A percentile compares a stretch with the other conserved stretches of the same genome.
Evolutionary conservation across 35 echinoderm and acorn worm species (phyloP).

Genomic region (Lytechinus variegatus): DNA sequence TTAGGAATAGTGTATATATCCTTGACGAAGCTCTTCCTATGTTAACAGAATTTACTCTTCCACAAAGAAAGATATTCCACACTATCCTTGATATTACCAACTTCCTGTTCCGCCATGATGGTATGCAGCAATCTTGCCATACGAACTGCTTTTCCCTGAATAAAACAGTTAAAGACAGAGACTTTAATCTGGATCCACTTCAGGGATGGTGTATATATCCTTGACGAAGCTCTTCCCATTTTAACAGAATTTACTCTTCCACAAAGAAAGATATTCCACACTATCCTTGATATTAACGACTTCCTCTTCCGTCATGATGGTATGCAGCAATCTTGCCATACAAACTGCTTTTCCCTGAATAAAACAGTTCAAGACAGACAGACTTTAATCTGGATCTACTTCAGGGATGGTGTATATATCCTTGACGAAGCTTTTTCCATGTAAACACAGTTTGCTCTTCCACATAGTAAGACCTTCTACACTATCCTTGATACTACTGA

Average conservation of each 20-base stretch:
- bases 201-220: constrained; percentile 31
- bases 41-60: constrained; percentile 28
- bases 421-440: constrained; percentile 28
- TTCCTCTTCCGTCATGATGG: constrained; percentile 42
- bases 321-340: constrained; percentile 63
- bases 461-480: constrained; percentile 49
- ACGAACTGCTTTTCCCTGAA: constrained; percentile 66
- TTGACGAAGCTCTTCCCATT: constrained; percentile 27
- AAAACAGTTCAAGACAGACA: neutral
- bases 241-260: constrained; percentile 24
- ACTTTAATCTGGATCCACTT: neutral
- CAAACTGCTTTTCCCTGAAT: constrained; percentile 68
- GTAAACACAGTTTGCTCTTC: constrained; percentile 34
- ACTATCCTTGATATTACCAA: constrained; percentile 38
- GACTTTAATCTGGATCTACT: neutral
- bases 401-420: constrained; percentile 38
- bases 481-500: constrained; percentile 42
- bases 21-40: constrained; percentile 25
- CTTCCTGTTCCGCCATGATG: constrained; percentile 36
- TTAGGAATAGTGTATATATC: constrained; percentile 31
- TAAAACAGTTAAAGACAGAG: neutral
- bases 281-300: constrained; percentile 46
- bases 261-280: constrained; percentile 37
- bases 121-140: constrained; percentile 64
- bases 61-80: constrained; percentile 45